Evolutionary conservation across 2,113 vertebrate species (phyloP).

Genomic region (Sterrhoptilus dennistouni): DNA sequence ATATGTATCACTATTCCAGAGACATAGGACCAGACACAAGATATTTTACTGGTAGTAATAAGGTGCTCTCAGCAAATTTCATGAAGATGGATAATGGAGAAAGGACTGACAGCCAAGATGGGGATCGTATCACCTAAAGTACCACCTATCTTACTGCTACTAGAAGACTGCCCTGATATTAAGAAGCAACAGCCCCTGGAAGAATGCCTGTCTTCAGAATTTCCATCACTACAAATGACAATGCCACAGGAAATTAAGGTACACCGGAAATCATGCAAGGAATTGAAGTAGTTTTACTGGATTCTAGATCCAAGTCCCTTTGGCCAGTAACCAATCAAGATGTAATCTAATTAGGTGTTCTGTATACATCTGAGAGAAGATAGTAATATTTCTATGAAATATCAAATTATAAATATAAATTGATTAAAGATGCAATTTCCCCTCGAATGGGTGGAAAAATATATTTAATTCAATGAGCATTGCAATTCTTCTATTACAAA

Average conservation of each 20-base stretch:
- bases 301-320: not conserved
- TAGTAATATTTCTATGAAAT: not conserved
- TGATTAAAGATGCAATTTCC: not conserved
- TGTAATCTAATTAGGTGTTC: not conserved
- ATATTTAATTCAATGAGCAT: not conserved
- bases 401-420: not conserved
- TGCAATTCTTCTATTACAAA: not conserved
- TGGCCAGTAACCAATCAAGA: not conserved
- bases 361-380: not conserved
- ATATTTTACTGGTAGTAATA: not conserved
- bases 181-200: not conserved
- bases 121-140: not conserved
- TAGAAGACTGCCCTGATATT: not conserved
- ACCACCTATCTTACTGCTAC: not conserved
- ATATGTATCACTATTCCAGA: not conserved
- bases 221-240: not conserved
- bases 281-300: not conserved
- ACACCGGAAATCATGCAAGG: not conserved
- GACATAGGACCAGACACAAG: not conserved
- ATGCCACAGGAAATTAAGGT: not conserved
- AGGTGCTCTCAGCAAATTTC: not conserved
- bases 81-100: not conserved
- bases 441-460: not conserved
- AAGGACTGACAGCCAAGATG: not conserved
- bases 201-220: not conserved